Evolutionary conservation across 2,888 invertebrate genomes (phyloP).

Genomic region (Pseudolycoriella hygida): DNA sequence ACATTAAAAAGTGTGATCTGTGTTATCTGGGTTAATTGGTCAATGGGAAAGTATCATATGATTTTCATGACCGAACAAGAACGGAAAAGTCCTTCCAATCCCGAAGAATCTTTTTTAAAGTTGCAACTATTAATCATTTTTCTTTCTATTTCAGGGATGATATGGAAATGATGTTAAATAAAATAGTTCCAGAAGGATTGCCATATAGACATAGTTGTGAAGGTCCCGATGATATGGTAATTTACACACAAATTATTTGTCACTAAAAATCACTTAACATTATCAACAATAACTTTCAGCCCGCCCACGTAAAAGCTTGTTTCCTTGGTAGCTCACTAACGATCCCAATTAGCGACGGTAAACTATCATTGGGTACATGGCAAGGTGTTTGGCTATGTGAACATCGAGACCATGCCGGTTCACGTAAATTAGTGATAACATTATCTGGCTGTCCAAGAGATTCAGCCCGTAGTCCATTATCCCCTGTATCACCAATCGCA

Average conservation of each 20-base stretch:
- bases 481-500: conserved; percentile 69
- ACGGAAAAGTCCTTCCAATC: too few relatives aligned
- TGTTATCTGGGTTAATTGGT: too few relatives aligned
- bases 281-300: conserved; percentile 36
- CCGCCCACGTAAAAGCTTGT: conserved; percentile 93
- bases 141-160: conserved; percentile 63
- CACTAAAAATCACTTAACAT: too few relatives aligned
- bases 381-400: conserved; percentile 98
- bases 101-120: too few relatives aligned
- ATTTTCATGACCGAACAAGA: too few relatives aligned
- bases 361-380: conserved; percentile 90
- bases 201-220: conserved; percentile 94
- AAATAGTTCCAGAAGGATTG: conserved; percentile 93
- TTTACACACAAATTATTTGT: conserved; percentile 15
- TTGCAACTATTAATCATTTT: too few relatives aligned
- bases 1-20: too few relatives aligned
- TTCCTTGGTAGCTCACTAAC: conserved; percentile 90
- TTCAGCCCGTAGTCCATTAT: conserved; percentile 70
- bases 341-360: conserved; percentile 91
- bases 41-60: too few relatives aligned
- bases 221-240: conserved; percentile 97
- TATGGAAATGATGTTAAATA: conserved; percentile 99
- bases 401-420: conserved; percentile 90
- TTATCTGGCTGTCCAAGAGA: conserved; percentile 80
- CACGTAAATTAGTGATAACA: conserved; percentile 76